Base-by-base conservation (phyloP, 2,113 vertebrate genomes). In the Larimichthys crocea region DNA sequence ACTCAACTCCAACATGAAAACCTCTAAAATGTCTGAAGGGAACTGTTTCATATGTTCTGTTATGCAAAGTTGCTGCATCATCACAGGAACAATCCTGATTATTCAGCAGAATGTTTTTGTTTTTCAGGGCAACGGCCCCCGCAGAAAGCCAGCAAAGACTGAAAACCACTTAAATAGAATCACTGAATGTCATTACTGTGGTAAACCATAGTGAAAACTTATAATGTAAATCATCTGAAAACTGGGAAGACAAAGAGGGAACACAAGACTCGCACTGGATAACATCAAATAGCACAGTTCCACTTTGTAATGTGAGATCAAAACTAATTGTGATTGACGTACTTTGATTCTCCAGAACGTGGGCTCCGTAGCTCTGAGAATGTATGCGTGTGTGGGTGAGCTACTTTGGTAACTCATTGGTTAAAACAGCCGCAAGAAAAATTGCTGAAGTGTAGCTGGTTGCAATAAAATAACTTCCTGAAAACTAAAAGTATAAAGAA, bases 161-260 rank as follows among this genome's bases (percentile, higher is more conserved):
- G 73, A 50, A 86, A 86, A 73, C 64, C 75, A 80, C 84, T 86
- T 79, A 76, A 86, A 87, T 52, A 50, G 77, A 78, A 78, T 89
- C 66, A 74, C 57, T 82, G 80, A 77, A 84, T 73, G 71, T 85
- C 74, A 86, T 86, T 90, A 84, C 74, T 77, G 64, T 52, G 90
- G 84, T 88, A 64, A 89, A 85, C 73, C 90, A 65, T 85, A 19
- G 20, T 74, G 66, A 84, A 86, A 85, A 83, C 63, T 77, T 76
- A 55, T 83, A 84, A 90, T 90, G 81, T 85, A 86, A 88, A 88
- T 90, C 84, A 78, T 79, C 80, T 64, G 85, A 80, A 86, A 83
- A 70, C 57, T 22, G 74, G 67, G 44, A 76, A 69, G 80, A 80
- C 78, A 71, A 75, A 82, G 75, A 79, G 24, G 16, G 74, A 81